Evolutionary conservation across 1,140 invertebrate genomes (phyloP).

Genomic region (Pseudomyrmex dendroicus): DNA sequence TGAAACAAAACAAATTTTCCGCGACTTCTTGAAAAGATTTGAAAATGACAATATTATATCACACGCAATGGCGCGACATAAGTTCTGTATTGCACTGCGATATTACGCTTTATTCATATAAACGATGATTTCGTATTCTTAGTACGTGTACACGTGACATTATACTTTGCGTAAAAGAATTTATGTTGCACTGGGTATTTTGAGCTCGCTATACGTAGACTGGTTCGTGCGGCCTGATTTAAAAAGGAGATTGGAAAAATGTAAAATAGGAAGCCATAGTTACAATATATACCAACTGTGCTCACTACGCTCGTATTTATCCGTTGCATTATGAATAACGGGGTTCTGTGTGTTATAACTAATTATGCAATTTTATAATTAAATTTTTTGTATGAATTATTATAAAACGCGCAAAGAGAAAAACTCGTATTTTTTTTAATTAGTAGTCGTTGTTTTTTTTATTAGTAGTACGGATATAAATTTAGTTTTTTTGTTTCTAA

Average conservation of each 20-base stretch:
- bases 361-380: neutral
- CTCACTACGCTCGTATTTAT: conserved; percentile 20
- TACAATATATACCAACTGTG: conserved; percentile 29
- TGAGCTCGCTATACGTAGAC: conserved; percentile 15
- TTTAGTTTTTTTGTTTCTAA: no score
- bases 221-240: conserved; percentile 37
- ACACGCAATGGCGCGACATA: neutral
- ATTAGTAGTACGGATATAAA: no score
- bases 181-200: conserved; percentile 44
- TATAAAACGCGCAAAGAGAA: no score
- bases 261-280: conserved; percentile 42
- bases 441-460: no score
- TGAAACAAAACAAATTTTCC: neutral
- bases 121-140: conserved; percentile 53
- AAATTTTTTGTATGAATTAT: no score
- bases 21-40: neutral
- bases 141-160: conserved; percentile 36
- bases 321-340: neutral
- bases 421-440: no score
- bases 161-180: conserved; percentile 50
- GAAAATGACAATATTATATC: neutral
- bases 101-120: conserved; percentile 41
- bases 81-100: conserved; percentile 17
- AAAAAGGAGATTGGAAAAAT: conserved; percentile 58
- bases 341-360: neutral